Evolutionary conservation across 1,140 invertebrate species (phyloP).

Genomic region (Elymnias hypermnestra): DNA sequence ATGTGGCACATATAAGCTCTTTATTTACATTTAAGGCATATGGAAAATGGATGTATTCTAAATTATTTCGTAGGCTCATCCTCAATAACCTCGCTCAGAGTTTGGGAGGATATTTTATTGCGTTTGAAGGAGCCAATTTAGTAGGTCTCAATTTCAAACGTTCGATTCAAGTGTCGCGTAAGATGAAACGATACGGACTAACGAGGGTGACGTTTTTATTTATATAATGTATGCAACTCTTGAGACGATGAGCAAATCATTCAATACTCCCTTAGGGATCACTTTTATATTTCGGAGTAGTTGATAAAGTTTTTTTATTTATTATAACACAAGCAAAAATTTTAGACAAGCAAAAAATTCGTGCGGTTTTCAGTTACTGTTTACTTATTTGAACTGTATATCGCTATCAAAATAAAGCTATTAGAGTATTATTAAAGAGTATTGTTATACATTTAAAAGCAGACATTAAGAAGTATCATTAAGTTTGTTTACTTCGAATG

Average conservation of each 20-base stretch:
- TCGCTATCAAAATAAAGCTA: no score
- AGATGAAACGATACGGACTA: slow-evolving; percentile 24
- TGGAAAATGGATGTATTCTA: slow-evolving; percentile 5
- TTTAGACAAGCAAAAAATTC: no score
- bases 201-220: slow-evolving; percentile 25
- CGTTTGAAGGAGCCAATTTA: slow-evolving; percentile 27
- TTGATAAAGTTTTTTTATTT: no score
- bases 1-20: neutral
- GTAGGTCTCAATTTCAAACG: slow-evolving; percentile 27
- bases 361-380: no score
- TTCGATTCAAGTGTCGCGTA: slow-evolving; percentile 26
- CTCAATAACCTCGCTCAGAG: slow-evolving; percentile 8
- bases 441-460: no score
- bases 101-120: slow-evolving; percentile 18
- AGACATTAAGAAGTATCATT: no score
- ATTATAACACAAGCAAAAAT: no score
- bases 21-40: neutral
- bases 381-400: no score
- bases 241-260: slow-evolving; percentile 12
- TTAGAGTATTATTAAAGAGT: no score
- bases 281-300: no score
- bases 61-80: slow-evolving; percentile 17
- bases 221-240: slow-evolving; percentile 24
- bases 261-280: slow-evolving; percentile 6
- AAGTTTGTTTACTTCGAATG: no score